These are phyloP conservation scores for Indri indri DNA, from an alignment of 2,113 vertebrate genomes.

Conservation along the genomic window DNA sequence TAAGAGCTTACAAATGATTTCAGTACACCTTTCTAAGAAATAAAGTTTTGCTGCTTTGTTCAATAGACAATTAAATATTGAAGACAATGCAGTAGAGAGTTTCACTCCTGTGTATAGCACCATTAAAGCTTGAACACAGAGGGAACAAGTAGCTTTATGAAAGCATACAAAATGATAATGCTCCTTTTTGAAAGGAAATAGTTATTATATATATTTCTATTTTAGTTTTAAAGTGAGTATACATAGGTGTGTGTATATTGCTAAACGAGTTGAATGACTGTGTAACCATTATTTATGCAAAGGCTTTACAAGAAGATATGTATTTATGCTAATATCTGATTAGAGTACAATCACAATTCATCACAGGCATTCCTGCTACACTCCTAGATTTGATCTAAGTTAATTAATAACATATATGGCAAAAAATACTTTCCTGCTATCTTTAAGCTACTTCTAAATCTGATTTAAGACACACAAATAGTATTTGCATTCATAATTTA, in stretches of 20 bases:
- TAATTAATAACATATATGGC: neutral
- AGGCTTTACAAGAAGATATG: neutral
- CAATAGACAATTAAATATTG: constrained; percentile 53
- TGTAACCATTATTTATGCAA: neutral
- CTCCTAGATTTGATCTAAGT: neutral
- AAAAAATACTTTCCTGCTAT: neutral
- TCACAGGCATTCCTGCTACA: neutral
- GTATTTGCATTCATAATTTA: neutral
- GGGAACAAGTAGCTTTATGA: neutral
- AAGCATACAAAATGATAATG: neutral
- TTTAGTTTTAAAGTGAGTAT: neutral
- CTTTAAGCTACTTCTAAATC: neutral
- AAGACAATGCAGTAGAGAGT: neutral
- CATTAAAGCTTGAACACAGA: neutral
- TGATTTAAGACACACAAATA: neutral
- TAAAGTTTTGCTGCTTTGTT: constrained; percentile 54
- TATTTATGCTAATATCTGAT: neutral
- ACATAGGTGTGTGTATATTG: neutral
- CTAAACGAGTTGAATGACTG: neutral
- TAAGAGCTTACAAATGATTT: constrained; percentile 66
- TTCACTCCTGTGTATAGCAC: neutral
- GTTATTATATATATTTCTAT: neutral
- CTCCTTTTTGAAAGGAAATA: neutral
- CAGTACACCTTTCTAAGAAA: constrained; percentile 64
- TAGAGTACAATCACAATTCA: neutral